A percentile compares a stretch with the other conserved stretches of the same genome.
Conservation (phyloP, 2,888 invertebrate species). For the Sisyra terminalis region DNA sequence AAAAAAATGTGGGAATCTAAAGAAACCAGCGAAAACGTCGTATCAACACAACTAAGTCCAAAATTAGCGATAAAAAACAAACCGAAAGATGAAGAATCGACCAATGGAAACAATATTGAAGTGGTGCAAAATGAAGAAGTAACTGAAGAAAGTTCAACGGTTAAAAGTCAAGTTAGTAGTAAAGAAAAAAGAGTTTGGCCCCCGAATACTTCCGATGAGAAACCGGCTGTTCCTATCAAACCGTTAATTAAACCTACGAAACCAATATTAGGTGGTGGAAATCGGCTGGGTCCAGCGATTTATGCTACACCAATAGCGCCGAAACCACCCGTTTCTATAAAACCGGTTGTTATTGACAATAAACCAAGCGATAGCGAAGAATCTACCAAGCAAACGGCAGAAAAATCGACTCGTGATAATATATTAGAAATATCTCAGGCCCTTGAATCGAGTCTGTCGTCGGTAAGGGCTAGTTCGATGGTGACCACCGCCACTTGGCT, state of each 20-base stretch:
- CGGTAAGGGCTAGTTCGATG: constrained; percentile 34
- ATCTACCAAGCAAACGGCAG: constrained; percentile 17
- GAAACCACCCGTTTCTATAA: constrained; percentile 33
- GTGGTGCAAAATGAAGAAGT: constrained; percentile 23
- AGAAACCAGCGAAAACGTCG: constrained; percentile 29
- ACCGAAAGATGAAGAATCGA: constrained; percentile 17
- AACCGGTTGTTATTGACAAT: constrained; percentile 25
- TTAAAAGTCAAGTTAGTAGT: constrained; percentile 17
- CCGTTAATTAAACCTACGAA: constrained; percentile 46
- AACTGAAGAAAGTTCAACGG: constrained; percentile 20
- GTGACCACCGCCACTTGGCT: constrained; percentile 55
- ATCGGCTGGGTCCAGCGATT: constrained; percentile 38
- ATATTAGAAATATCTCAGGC: constrained; percentile 49
- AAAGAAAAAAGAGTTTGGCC: constrained; percentile 35
- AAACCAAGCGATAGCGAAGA: constrained; percentile 26
- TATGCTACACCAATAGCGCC: constrained; percentile 59
- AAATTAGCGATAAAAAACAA: constrained; percentile 37
- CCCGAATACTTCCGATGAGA: constrained; percentile 28
- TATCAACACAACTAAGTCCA: constrained; percentile 39
- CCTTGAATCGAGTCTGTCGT: constrained; percentile 45
- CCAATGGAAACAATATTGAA: constrained; percentile 16
- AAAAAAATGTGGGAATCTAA: constrained; percentile 87
- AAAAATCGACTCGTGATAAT: constrained; percentile 28
- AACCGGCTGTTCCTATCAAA: constrained; percentile 54
- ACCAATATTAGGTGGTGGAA: constrained; percentile 30